Percentiles rank a stretch among this genome's conserved stretches.
Evolutionary conservation across 2,113 vertebrate species (phyloP).

Genomic region (Lophotis ruficrista): DNA sequence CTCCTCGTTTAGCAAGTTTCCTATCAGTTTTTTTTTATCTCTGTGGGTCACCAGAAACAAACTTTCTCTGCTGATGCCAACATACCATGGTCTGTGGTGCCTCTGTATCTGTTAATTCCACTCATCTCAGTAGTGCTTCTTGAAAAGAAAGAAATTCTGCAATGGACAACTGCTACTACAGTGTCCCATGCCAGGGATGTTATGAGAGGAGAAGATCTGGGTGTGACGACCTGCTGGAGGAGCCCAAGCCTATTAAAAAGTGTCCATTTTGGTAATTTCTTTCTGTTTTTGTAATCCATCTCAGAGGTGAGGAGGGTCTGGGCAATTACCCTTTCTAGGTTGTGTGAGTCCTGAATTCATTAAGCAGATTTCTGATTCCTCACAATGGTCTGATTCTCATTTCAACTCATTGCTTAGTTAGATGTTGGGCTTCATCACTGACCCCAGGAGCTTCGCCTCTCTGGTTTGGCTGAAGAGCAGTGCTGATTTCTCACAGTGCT

Average conservation of each 20-base stretch:
- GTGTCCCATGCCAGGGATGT: background rate
- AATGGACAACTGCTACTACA: fast-evolving
- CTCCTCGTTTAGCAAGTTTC: background rate
- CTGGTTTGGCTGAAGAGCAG: background rate
- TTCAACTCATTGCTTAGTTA: background rate
- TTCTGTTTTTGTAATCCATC: background rate
- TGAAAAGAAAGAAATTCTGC: background rate
- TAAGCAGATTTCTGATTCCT: background rate
- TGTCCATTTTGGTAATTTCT: background rate
- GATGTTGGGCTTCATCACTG: background rate
- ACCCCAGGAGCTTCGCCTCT: background rate
- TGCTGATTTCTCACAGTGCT: background rate
- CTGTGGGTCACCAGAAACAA: background rate
- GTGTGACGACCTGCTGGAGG: background rate
- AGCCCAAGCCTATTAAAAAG: background rate
- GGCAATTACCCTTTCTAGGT: background rate
- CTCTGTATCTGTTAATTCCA: background rate
- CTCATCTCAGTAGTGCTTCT: background rate
- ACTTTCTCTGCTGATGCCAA: background rate
- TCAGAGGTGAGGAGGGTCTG: background rate
- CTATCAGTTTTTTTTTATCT: background rate
- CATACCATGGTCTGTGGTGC: background rate
- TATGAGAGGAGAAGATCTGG: background rate
- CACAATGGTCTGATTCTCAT: background rate
- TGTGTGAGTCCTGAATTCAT: background rate